phyloP scores from a whole-genome alignment of 2,113 vertebrate genomes.

The Thryonomys swinderianus region DNA sequence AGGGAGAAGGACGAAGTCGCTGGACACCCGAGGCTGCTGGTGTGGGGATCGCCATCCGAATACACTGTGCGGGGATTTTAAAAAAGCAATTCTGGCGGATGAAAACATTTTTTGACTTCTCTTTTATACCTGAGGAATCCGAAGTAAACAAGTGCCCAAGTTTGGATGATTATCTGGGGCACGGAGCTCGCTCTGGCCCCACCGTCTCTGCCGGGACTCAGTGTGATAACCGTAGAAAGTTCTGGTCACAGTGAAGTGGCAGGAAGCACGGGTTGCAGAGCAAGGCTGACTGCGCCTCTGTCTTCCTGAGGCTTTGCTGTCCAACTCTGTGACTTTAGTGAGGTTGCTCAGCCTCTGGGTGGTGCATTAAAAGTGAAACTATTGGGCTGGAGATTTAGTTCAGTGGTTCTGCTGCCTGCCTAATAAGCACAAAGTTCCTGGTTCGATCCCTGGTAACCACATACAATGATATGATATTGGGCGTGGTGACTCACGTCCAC shows the following conservation, averaged over 20 bases:
- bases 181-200: neutral
- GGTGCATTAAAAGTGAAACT: neutral
- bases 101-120: neutral
- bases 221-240: neutral
- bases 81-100: neutral
- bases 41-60: neutral
- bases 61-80: neutral
- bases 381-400: no score
- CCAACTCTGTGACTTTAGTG: neutral
- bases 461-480: no score
- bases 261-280: neutral
- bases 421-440: no score
- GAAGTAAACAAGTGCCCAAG: neutral
- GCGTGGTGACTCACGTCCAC: no score
- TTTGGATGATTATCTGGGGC: neutral
- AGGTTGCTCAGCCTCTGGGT: neutral
- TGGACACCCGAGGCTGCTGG: neutral
- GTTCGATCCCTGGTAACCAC: no score
- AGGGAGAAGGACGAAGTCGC: neutral
- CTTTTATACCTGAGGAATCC: neutral
- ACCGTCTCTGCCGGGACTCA: neutral
- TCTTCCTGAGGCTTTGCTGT: neutral
- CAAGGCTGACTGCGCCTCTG: neutral
- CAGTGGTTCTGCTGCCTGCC: no score
- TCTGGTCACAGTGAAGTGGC: neutral